phyloP scores from a whole-genome alignment of 2,797 vertebrate genomes.

The Pseudomugil gertrudae region DNA sequence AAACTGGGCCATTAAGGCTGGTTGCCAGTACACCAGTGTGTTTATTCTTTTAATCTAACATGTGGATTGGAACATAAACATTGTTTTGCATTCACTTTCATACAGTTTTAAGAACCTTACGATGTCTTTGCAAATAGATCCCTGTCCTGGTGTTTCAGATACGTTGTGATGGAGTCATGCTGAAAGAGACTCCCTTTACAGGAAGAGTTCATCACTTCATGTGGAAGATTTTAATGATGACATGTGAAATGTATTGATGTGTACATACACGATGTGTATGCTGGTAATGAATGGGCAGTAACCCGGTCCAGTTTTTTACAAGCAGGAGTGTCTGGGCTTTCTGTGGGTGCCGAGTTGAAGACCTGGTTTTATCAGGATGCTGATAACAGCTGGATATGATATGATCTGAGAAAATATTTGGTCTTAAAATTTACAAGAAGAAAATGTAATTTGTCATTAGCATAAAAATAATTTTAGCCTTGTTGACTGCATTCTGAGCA shows the following conservation, averaged over 20 bases:
- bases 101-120: slow-evolving; percentile 40
- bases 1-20: slow-evolving; percentile 69
- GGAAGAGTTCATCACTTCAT: slow-evolving; percentile 4
- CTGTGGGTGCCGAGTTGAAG: background rate
- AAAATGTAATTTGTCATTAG: background rate
- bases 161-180: slow-evolving; percentile 25
- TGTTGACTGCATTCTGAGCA: background rate
- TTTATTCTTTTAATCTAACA: slow-evolving; percentile 56
- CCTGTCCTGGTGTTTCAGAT: slow-evolving; percentile 26
- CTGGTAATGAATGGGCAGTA: no score
- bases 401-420: background rate
- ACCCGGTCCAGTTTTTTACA: background rate
- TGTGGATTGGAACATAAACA: slow-evolving; percentile 42
- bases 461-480: background rate
- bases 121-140: slow-evolving; percentile 46
- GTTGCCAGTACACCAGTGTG: slow-evolving; percentile 34
- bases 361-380: background rate
- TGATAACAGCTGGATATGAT: background rate
- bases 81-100: slow-evolving; percentile 32
- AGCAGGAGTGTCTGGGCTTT: background rate
- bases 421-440: background rate
- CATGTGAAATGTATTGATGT: slow-evolving; percentile 22
- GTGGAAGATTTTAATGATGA: slow-evolving; percentile 28
- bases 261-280: no score
- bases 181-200: slow-evolving; percentile 23